A percentile compares a stretch with the other conserved stretches of the same genome.
These are phyloP conservation scores for Bolinopsis microptera DNA, from an alignment of 37 sponge, comb jelly and placozoan species.

Conservation along the genomic window DNA sequence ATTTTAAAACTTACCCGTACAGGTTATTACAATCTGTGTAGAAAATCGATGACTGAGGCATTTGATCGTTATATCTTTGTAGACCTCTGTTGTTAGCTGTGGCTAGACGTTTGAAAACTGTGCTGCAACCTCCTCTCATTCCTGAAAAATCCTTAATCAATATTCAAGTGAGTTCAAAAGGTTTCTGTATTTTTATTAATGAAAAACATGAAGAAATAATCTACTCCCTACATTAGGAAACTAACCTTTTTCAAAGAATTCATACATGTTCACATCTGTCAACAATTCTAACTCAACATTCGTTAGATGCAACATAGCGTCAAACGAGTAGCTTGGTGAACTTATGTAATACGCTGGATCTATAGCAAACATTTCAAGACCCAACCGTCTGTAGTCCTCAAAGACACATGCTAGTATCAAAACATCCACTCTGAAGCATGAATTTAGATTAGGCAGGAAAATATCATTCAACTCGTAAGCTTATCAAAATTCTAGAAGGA, in stretches of 20 bases:
- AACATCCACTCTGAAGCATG: conserved; percentile 6
- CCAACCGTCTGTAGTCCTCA: neutral
- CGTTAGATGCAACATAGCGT: neutral
- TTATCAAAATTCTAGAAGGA: too few species aligned
- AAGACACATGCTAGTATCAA: neutral
- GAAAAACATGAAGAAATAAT: too few species aligned
- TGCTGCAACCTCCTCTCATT: neutral
- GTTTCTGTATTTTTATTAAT: too few species aligned
- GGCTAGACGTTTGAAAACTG: neutral
- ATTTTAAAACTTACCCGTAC: too few species aligned
- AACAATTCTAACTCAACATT: neutral
- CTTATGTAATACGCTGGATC: conserved; percentile 14
- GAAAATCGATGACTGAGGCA: too few species aligned
- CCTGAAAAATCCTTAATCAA: too few species aligned
- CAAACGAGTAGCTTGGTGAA: conserved; percentile 12
- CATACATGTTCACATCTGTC: neutral
- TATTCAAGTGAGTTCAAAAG: too few species aligned
- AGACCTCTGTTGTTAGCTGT: neutral
- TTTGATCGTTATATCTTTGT: too few species aligned
- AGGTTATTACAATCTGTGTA: too few species aligned
- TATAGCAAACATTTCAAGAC: neutral
- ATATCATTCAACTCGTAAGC: too few species aligned
- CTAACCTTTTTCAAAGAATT: neutral
- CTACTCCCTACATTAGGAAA: too few species aligned
- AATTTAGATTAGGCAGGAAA: too few species aligned